These are phyloP conservation scores for Julus scanicus DNA, from an alignment of 2,888 invertebrate genomes.

Conservation along the genomic window DNA sequence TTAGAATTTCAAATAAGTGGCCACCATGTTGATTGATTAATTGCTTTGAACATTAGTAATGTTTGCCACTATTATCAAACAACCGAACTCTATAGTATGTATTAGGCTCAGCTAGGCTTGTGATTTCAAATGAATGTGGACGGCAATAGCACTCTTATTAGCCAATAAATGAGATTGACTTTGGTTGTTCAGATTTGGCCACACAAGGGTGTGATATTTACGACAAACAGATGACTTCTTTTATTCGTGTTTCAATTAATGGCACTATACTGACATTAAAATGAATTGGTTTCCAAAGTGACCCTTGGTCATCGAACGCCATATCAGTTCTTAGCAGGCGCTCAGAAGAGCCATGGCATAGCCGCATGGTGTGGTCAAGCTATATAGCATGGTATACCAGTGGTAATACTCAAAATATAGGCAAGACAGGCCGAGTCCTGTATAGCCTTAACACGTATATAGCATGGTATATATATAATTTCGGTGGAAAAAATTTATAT, in stretches of 20 bases:
- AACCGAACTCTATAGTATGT: not conserved
- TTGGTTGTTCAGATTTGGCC: not conserved
- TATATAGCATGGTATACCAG: too few relatives aligned
- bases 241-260: not conserved
- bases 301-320: not conserved
- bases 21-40: too few relatives aligned
- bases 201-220: not conserved
- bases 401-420: too few relatives aligned
- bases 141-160: not conserved
- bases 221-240: not conserved
- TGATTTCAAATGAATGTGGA: not conserved
- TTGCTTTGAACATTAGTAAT: too few relatives aligned
- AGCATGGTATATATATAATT: too few relatives aligned
- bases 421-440: too few relatives aligned
- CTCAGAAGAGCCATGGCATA: too few relatives aligned
- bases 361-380: too few relatives aligned
- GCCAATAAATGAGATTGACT: constrained; percentile 8
- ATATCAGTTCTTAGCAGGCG: not conserved
- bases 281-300: not conserved
- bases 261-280: not conserved
- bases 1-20: too few relatives aligned
- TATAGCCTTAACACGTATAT: too few relatives aligned
- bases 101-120: not conserved
- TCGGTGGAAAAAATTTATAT: too few relatives aligned
- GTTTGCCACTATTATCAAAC: not conserved